Evolutionary conservation across 2,797 vertebrate species (phyloP).

Genomic region (Falco concolor): DNA sequence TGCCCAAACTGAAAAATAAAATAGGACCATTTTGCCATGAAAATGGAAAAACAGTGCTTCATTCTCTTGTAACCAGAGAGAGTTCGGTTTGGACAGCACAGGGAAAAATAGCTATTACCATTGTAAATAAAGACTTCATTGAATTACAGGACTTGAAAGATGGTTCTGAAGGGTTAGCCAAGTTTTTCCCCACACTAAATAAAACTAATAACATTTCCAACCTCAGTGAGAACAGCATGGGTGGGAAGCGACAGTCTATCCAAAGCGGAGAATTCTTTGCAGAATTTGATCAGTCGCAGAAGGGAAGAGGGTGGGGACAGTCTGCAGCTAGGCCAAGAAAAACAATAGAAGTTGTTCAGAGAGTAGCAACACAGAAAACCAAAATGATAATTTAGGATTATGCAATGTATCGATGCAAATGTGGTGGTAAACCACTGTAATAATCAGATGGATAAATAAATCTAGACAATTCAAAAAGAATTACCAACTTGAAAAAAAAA

Average conservation of each 20-base stretch:
- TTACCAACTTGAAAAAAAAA: background rate
- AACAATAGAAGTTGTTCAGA: background rate
- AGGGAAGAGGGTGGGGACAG: slow-evolving; percentile 8
- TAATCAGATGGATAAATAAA: background rate
- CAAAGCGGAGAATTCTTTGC: background rate
- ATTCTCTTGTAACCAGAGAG: background rate
- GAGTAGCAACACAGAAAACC: background rate
- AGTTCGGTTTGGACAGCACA: background rate
- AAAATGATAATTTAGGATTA: background rate
- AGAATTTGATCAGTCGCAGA: slow-evolving; percentile 6
- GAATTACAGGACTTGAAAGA: background rate
- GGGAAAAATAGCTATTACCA: background rate
- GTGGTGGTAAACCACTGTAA: background rate
- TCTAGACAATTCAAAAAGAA: background rate
- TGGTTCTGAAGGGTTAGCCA: slow-evolving; percentile 17
- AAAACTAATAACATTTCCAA: slow-evolving; percentile 29
- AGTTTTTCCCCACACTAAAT: background rate
- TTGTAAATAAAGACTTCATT: slow-evolving; percentile 33
- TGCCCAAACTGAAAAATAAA: background rate
- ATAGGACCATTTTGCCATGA: background rate
- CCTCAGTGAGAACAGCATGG: slow-evolving; percentile 11
- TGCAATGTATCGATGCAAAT: background rate
- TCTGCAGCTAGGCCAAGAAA: background rate
- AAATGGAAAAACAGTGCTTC: background rate
- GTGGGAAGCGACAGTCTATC: background rate